Percentiles rank a stretch among this genome's conserved stretches.
Conservation (phyloP, 1,140 invertebrate species). For the Ctenoplectra terminalis region DNA sequence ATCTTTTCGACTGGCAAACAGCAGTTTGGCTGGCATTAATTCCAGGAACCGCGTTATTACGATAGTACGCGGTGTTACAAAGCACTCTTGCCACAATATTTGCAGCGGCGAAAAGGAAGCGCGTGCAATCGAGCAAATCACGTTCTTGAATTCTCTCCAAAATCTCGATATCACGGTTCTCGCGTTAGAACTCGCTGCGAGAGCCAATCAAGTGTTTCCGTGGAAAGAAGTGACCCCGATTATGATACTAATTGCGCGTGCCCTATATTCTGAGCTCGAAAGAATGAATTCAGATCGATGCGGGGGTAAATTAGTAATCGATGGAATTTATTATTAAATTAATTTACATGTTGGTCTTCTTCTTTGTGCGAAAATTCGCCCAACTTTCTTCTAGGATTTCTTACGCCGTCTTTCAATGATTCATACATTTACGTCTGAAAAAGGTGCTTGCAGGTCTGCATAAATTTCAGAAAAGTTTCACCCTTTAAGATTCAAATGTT, state of each 20-base stretch:
- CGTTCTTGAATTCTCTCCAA: not conserved
- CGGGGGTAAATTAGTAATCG: not conserved
- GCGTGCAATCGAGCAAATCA: not conserved
- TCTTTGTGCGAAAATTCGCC: not conserved
- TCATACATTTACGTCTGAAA: not conserved
- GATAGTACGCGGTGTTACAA: not conserved
- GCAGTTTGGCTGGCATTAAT: slow-evolving; percentile 1
- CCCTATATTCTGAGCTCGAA: not conserved
- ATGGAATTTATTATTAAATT: not conserved
- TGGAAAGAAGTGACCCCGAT: not conserved
- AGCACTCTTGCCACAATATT: not conserved
- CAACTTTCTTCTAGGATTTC: not conserved
- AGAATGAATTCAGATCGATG: not conserved
- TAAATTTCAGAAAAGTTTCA: not conserved
- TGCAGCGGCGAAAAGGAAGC: not conserved
- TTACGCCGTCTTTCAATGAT: not conserved
- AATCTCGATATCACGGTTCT: not conserved
- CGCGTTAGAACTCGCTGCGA: not conserved
- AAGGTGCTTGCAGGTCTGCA: not conserved
- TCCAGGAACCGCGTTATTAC: not conserved
- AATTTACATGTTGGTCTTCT: not conserved
- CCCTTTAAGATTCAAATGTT: slow-evolving; percentile 24
- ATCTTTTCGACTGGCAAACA: slow-evolving; percentile 11
- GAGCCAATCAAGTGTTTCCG: no score
- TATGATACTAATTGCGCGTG: not conserved